Evolutionary conservation across 2,797 vertebrate species (phyloP), one percentile per base, ranked within the genome.

Genomic region (Todus mexicanus): DNA sequence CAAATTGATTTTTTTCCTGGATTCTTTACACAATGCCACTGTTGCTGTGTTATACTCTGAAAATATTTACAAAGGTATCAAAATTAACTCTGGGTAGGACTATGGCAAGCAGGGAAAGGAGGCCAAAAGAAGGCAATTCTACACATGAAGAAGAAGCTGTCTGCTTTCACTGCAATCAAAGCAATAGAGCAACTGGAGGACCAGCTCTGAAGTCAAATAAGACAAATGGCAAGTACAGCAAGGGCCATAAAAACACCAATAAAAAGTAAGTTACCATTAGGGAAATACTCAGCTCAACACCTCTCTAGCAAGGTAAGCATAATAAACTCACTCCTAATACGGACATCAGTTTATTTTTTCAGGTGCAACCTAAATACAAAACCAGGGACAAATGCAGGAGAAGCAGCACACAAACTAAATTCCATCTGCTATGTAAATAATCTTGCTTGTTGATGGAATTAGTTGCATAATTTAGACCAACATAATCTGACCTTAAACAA

Each of bases 401-500:
- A 54, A 80, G 79, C 42, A 91, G 65, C 84, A 74, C 75, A 57
- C 72, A 69, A 87, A 89, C 70, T 83, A 75, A 89, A 95, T 77
- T 53, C 75, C 53, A 87, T 83, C 69, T 71, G 57, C 66, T 91
- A 31, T 19, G 61, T 61, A 95, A 95, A 93, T 71, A 92, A n/a
- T 33, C 38, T 85, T 59, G 84, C 45, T 93, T 95, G 87, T 71
- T 87, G 91, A 89, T 63, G 38, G 84, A 95, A 92, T 89, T 89
- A 91, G 75, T 40, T 72, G 75, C 61, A 65, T 1, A 6, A 77
- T 69, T 84, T 74, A 61, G 17, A 82, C 61, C 80, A 87, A 74
- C 50, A 74, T 61, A 82, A 87, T 69, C 79, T 84, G 88, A 91
- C 94, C 88, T 96, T 92, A 95, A 93, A 93, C 85, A 96, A 80